These are phyloP conservation scores for Solea senegalensis DNA, from an alignment of 2,113 vertebrate species.

Conservation along the genomic window DNA sequence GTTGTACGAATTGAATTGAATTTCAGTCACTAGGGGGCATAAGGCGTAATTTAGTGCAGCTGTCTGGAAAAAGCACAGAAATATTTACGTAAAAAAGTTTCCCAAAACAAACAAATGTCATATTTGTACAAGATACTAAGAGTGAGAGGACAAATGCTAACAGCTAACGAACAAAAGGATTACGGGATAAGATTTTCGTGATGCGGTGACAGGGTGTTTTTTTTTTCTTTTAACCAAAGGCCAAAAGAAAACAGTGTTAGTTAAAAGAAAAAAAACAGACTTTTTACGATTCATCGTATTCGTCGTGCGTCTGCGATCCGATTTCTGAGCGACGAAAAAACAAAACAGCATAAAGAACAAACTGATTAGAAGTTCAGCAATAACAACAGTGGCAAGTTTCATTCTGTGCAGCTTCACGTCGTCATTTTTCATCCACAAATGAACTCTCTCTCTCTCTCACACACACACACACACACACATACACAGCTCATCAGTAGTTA, in stretches of 20 bases:
- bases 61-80: not conserved
- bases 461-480: constrained; percentile 11
- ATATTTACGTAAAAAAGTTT: not conserved
- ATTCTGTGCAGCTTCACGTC: constrained; percentile 2
- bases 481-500: constrained; percentile 3
- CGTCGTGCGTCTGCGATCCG: not conserved
- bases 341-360: too few species aligned
- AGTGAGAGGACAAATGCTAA: constrained; percentile 30
- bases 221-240: not conserved
- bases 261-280: not conserved
- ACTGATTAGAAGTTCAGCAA: constrained; percentile 27
- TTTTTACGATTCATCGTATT: not conserved
- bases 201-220: too few species aligned
- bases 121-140: not conserved
- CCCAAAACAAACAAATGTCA: too few species aligned
- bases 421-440: not conserved
- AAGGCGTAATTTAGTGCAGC: not conserved
- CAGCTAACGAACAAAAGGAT: constrained; percentile 21
- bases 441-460: too few species aligned
- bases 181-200: not conserved
- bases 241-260: not conserved
- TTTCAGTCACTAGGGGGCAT: not conserved
- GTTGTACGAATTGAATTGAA: too few species aligned
- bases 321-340: not conserved
- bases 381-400: constrained; percentile 13